A percentile compares a stretch with the other conserved stretches of the same genome.
Evolutionary conservation across 2,797 vertebrate genomes (phyloP).

Genomic region (Rhabdophis nuchalis): DNA sequence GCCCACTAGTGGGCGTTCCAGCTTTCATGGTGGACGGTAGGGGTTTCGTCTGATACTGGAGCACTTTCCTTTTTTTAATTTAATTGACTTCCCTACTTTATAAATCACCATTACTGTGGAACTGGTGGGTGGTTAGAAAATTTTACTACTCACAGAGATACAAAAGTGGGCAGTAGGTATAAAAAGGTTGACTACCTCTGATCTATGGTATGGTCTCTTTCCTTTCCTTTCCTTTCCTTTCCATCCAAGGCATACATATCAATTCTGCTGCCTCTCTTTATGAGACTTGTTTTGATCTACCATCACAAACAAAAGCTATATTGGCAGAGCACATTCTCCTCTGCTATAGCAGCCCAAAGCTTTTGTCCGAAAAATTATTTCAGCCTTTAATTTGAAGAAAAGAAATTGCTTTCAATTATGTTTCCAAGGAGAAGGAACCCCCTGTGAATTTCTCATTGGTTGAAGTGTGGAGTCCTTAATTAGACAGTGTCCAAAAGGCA

Average conservation of each 20-base stretch:
- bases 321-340: background rate
- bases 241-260: background rate
- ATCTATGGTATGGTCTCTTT: background rate
- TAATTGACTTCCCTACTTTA: no score
- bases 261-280: background rate
- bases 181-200: no score
- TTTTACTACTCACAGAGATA: no score
- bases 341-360: background rate
- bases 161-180: no score
- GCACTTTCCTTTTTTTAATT: no score
- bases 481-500: background rate
- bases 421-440: background rate
- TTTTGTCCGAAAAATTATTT: background rate
- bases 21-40: no score
- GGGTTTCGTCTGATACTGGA: no score
- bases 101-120: no score
- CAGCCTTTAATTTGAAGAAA: background rate
- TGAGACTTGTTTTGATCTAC: background rate
- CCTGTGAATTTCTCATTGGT: background rate
- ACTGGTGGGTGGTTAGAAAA: no score
- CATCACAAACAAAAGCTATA: background rate
- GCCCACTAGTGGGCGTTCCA: no score
- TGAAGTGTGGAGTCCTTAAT: background rate
- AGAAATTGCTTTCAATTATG: background rate
- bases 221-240: no score